Evolutionary conservation across 2,888 invertebrate species (phyloP), one percentile per base, ranked within the genome.

Genomic region (Agrotis segetum): DNA sequence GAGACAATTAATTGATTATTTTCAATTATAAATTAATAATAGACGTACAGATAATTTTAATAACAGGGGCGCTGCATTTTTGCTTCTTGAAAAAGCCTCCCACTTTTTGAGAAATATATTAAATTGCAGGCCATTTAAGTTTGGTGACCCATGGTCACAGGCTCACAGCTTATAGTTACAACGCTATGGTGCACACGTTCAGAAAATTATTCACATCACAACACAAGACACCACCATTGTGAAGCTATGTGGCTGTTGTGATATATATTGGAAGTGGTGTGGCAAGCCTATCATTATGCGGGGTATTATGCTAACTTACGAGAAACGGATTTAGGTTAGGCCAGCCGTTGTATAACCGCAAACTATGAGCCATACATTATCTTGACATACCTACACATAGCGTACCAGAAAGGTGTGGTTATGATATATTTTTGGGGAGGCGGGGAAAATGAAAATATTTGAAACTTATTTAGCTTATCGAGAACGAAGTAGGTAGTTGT

Each of bases 271-370:
- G 56, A 71, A 59, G n/a, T 70, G 52, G 59, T 64, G 68, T 50
- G 29, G 50, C 52, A 53, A 67, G 66, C 55, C 50, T 74, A 74
- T 59, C 34, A 74, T 80, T 70, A 74, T 50, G 80, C 34, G 66
- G 53, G 61, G 34, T 64, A 79, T 69, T 70, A 83, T 79, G 69
- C 58, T 67, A 65, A 74, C 64, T 83, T 83, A 67, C 49, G 49
- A 82, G 66, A 55, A 58, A 59, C 50, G 74, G 64, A 79, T 82
- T 82, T 72, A 47, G 73, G 78, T 79, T 71, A 67, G 56, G 47
- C 46, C 56, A 52, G 50, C 50, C 53, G 56, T 60, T 67, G 52
- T 46, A 49, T 71, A 55, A 66, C 50, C 55, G 53, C 72, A 44
- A 24, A 52, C 46, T 64, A 64, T 52, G 49, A 16, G 44, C 50